Base-by-base conservation (phyloP, 2,113 vertebrate genomes). In the Ophthalmolycus amberensis region DNA sequence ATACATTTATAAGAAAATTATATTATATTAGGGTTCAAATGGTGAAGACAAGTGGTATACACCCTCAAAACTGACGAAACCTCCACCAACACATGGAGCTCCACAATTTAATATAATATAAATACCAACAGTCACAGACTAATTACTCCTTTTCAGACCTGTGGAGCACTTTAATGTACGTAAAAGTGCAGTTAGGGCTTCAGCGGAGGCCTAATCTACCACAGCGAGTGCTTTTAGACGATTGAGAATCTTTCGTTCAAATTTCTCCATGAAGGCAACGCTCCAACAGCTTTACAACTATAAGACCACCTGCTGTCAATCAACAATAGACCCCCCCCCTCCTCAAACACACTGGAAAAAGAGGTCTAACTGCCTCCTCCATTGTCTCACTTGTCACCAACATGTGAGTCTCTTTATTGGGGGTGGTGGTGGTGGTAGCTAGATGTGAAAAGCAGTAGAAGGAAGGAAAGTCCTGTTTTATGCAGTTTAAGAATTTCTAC, bases 281-380 rank as follows among this genome's bases (percentile, higher is more conserved):
- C 65, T 72, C 48, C 77, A 79, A 54, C 72, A 74, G 87, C 72
- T 75, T 69, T 59, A 15, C 60, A 79, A 75, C 77, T 75, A 74
- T 79, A 63, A 73, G 85, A 89, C 83, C 87, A 84, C 81, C 90
- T 84, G 88, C 77, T 64, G 90, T 48, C 54, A 16, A n/a, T 4
- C 11, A 79, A 91, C 88, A 92, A 91, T 90, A 52, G 62, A 38
- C 14, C 50, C 50, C 7, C 20, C 71, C 37, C 70, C 25, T 66
- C 77, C 59, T 34, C 59, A 6, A 2, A 20, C 6, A 48, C 56
- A 25, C 56, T 32, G 27, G 32, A 64, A 5, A 80, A 80, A 48
- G 71, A 77, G 46, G 76, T 73, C 80, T 64, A 86, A 89, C 84
- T 52, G 84, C 71, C 75, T 42, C 16, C 5, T 3, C 32, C 80